These are phyloP conservation scores for Gambusia yucatana DNA, from an alignment of 2,797 vertebrate species.

Conservation along the genomic window DNA sequence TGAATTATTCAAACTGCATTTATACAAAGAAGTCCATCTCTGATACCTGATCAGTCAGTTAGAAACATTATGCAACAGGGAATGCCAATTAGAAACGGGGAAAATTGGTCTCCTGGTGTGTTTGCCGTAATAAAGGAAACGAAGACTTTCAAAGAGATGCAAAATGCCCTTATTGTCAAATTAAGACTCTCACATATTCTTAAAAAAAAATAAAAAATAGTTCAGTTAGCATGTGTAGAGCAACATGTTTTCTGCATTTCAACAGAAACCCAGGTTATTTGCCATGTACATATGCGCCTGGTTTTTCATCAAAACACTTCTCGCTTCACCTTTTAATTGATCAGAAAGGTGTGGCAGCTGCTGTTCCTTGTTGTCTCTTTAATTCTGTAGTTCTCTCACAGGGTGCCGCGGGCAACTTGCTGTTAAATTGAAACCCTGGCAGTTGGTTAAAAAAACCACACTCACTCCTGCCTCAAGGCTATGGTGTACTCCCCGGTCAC, in stretches of 20 bases:
- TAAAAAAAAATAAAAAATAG: neutral
- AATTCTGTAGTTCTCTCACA: conserved; percentile 1
- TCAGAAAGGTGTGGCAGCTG: conserved; percentile 33
- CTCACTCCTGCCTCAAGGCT: conserved; percentile 29
- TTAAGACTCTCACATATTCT: conserved; percentile 18
- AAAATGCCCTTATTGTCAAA: conserved; percentile 1
- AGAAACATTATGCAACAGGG: conserved; percentile 83
- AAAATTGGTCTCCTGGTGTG: conserved; percentile 62
- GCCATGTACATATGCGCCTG: neutral
- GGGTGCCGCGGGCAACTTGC: conserved; percentile 41
- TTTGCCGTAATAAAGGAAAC: conserved; percentile 49
- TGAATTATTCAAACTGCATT: conserved; percentile 86
- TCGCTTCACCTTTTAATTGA: conserved; percentile 18
- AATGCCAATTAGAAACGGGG: conserved; percentile 79
- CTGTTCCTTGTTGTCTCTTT: conserved; percentile 22
- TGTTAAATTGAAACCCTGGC: conserved; percentile 31
- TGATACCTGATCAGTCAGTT: conserved; percentile 84
- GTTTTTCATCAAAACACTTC: conserved; percentile 25
- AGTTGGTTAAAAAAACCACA: conserved; percentile 2
- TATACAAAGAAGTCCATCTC: conserved; percentile 85
- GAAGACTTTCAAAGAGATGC: conserved; percentile 33
- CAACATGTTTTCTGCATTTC: neutral
- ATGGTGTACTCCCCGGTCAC: neutral
- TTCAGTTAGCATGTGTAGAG: neutral
- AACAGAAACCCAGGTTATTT: neutral